Percentiles rank a stretch among this genome's conserved stretches.
Evolutionary conservation across 2,888 invertebrate species (phyloP).

Genomic region (Hydrotaea diabolus): DNA sequence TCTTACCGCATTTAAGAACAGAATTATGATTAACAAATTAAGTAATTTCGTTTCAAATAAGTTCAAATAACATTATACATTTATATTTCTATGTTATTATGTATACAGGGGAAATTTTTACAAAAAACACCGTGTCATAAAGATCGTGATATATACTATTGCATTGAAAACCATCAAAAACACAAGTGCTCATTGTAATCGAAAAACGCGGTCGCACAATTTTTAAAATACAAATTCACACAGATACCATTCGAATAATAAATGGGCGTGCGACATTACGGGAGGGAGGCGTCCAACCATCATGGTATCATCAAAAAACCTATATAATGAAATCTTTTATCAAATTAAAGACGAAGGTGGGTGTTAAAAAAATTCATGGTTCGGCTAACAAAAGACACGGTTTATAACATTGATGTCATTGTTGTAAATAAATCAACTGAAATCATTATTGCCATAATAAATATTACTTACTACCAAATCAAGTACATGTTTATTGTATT

Average conservation of each 20-base stretch:
- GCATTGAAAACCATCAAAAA: not conserved
- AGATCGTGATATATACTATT: not conserved
- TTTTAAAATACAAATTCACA: no score
- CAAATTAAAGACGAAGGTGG: not conserved
- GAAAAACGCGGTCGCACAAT: not conserved
- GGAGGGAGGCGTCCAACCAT: not conserved
- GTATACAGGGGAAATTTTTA: not conserved
- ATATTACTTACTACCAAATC: no score
- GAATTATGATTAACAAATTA: not conserved
- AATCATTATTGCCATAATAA: no score
- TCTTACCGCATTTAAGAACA: conserved; percentile 46
- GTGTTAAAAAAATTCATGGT: no score
- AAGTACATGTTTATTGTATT: no score
- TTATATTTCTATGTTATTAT: no score
- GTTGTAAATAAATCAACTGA: no score
- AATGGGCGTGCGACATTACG: no score
- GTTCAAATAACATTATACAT: not conserved
- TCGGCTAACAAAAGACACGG: no score
- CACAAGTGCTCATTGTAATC: no score
- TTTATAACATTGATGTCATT: no score
- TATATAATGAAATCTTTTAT: conserved; percentile 12
- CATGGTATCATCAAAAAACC: not conserved
- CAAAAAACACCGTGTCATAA: not conserved
- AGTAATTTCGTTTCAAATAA: not conserved
- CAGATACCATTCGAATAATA: not conserved